These are phyloP conservation scores for Anneissia japonica DNA, from an alignment of 35 echinoderm and acorn worm species.

Conservation along the genomic window DNA sequence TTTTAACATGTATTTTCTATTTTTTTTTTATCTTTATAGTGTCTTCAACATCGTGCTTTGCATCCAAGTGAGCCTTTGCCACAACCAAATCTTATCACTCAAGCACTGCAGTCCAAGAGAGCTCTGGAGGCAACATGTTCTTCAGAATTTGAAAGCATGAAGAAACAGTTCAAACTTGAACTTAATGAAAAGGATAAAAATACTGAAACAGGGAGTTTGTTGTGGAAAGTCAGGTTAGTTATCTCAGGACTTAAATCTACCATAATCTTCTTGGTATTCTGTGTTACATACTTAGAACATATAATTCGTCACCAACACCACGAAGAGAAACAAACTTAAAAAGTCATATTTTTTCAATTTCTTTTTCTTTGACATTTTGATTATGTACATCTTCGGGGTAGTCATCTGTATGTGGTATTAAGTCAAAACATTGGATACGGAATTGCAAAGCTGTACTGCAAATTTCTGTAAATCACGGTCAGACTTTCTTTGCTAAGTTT, in stretches of 20 bases:
- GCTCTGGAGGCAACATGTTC: conserved; percentile 45
- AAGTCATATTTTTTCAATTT: too few species aligned
- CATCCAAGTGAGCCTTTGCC: conserved; percentile 46
- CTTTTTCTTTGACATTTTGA: too few species aligned
- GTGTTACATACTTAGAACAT: background rate
- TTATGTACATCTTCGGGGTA: too few species aligned
- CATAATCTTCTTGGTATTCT: background rate
- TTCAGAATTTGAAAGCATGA: conserved; percentile 50
- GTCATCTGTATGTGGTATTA: too few species aligned
- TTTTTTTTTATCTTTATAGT: conserved; percentile 59
- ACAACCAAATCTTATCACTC: conserved; percentile 34
- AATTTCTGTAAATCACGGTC: too few species aligned
- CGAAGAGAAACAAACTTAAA: too few species aligned
- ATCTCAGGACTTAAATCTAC: background rate
- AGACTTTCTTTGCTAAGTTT: too few species aligned
- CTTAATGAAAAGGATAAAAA: conserved; percentile 50
- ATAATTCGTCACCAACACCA: too few species aligned
- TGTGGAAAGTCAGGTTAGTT: conserved; percentile 14
- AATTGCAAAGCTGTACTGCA: too few species aligned
- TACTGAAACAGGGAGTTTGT: conserved; percentile 16
- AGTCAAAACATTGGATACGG: too few species aligned
- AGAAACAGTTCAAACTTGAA: conserved; percentile 80
- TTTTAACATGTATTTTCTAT: too few species aligned
- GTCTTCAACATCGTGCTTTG: conserved; percentile 80
- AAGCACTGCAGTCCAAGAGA: conserved; percentile 43